Evolutionary conservation across 1,140 invertebrate species (phyloP), one percentile per base, ranked within the genome.

Genomic region (Drosophila hydei): DNA sequence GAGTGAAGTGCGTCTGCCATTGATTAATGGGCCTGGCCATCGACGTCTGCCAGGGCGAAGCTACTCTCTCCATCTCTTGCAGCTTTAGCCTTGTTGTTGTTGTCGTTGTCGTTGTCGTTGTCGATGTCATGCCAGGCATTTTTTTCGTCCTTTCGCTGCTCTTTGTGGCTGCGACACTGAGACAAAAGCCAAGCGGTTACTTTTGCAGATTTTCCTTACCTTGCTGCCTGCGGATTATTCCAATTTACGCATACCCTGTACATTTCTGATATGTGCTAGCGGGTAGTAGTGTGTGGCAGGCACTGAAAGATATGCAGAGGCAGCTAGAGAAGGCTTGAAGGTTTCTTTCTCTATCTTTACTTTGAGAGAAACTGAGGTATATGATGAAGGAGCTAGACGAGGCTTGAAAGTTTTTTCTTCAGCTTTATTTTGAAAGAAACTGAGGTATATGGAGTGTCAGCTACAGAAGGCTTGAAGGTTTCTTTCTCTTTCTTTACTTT

Each of bases 1-100:
- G 14, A 60, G 42, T 60, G 45, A 68, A 71, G 54, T 65, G 69
- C 68, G 68, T 61, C 59, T 73, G 70, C 50, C 79, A 78, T 77
- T 81, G 78, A 81, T 81, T 81, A 81, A 81, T 81, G 75, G 64
- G 54, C 73, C 38, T 23, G 50, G 4, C 16, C 77, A 80, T 81
- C 72, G 77, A 68, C 54, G 55, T 21, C n/a, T n/a, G n/a, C n/a
- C n/a, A n/a, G 12, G 3, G 36, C 2, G 7, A 7, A 11, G 23
- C 5, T 11, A 16, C 11, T 54, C 38, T 23, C n/a, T 52, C 43
- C 30, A 14, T 27, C 18, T 8, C 21, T n/a, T 18, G 12, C 16
- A 4, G 11, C n/a, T 38, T 27, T 11, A 1, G 14, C 27, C 4
- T 47, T 54, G 4, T 42, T 40, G 18, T 12, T 54, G 14, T 25